Base-by-base conservation (phyloP, 1,140 invertebrate genomes). In the Diuraphis noxia region DNA sequence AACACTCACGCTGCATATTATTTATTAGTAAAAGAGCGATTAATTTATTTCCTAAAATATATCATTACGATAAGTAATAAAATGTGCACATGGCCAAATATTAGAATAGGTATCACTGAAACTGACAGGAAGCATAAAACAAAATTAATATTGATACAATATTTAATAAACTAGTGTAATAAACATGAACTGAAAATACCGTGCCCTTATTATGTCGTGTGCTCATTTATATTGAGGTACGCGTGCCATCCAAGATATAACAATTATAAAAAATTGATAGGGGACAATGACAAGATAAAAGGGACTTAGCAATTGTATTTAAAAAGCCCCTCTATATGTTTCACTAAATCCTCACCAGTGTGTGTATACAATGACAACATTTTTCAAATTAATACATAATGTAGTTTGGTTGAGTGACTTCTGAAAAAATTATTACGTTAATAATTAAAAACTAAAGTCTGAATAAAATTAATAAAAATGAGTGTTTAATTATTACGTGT, bases 251-350 rank as follows among this genome's bases (percentile, higher is more conserved):
- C 89, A 91, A 91, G 43, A 91, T 82, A 52, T 82, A 36, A 82
- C 43, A 40, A 82, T 30, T 91, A 46, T 90, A 90, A 81, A 82
- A 72, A 63, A 40, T 91, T 82, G 23, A 82, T 52, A 52, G 89
- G 89, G 89, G 63, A 88, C 30, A 63, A 91, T 91, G 89, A 91
- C 89, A 91, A 82, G 89, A 91, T 91, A 91, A 91, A 91, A 79
- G 89, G 89, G 89, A 82, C 89, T 91, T 81, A 3, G 82, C 77
- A 82, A 91, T 91, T 91, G 89, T 49, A 46, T 91, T 81, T 91
- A 30, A 82, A 52, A 91, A 25, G 30, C 89, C 89, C 89, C 77
- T 91, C 43, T 82, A 34, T 90, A 77, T 77, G 41, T 79, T 52
- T 30, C 49, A 25, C 25, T 90, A 46, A 90, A 91, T 82, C 77